Percentiles rank a stretch among this genome's conserved stretches.
phyloP scores from a whole-genome alignment of 2,888 invertebrate genomes.

The Noctua comes region DNA sequence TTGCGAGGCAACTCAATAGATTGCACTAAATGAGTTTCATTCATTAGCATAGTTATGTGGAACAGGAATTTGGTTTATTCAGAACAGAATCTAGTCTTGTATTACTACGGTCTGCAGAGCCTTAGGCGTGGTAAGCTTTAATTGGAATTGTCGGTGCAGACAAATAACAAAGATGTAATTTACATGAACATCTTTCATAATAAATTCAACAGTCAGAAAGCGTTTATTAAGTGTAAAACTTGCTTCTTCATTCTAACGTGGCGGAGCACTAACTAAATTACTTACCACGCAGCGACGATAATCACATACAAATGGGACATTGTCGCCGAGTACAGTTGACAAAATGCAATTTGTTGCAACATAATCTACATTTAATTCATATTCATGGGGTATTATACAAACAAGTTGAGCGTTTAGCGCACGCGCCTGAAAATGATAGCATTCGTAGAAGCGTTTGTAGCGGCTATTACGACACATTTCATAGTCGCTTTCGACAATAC shows the following conservation, averaged over 20 bases:
- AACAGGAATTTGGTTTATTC: slow-evolving; percentile 59
- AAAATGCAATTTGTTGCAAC: slow-evolving; percentile 65
- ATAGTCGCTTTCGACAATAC: slow-evolving; percentile 63
- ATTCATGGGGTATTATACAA: slow-evolving; percentile 64
- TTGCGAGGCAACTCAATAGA: slow-evolving; percentile 48
- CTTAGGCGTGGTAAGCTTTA: slow-evolving; percentile 57
- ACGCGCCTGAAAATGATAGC: slow-evolving; percentile 63
- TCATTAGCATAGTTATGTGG: slow-evolving; percentile 67
- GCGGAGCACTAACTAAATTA: slow-evolving; percentile 54
- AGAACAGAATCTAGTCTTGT: slow-evolving; percentile 51
- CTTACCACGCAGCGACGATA: slow-evolving; percentile 49
- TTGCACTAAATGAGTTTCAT: slow-evolving; percentile 61
- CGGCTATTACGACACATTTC: slow-evolving; percentile 64
- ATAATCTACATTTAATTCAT: slow-evolving; percentile 65
- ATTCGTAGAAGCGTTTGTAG: slow-evolving; percentile 59
- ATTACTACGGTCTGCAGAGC: slow-evolving; percentile 38
- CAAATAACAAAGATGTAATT: slow-evolving; percentile 52
- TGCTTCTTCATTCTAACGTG: slow-evolving; percentile 56
- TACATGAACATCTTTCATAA: slow-evolving; percentile 46
- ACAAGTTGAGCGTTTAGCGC: slow-evolving; percentile 60
- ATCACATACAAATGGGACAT: slow-evolving; percentile 63
- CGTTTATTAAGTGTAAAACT: slow-evolving; percentile 45
- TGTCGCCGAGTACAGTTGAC: slow-evolving; percentile 53
- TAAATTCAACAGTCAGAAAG: slow-evolving; percentile 40
- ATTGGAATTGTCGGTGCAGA: slow-evolving; percentile 58